Conservation (phyloP, 2,888 invertebrate species). For the Yponomeuta sedellus region DNA sequence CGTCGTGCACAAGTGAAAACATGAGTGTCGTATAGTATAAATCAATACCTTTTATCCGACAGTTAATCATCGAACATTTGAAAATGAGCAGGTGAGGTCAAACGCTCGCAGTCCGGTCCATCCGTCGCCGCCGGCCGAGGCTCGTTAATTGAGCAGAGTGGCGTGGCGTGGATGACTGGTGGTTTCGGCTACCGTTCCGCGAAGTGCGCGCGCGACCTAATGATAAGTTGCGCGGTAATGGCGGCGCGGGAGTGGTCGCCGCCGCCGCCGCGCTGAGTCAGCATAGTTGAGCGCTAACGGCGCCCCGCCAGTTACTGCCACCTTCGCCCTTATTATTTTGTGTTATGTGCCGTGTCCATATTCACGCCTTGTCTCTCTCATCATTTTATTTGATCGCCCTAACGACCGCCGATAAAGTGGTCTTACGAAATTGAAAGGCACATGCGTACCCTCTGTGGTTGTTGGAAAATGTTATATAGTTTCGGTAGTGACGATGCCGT, state of each 20-base stretch:
- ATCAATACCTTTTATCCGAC: neutral
- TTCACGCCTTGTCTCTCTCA: constrained; percentile 1
- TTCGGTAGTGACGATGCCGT: neutral
- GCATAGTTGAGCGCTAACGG: constrained; percentile 56
- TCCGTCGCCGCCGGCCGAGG: constrained; percentile 35
- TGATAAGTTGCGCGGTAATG: constrained; percentile 53
- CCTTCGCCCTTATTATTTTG: constrained; percentile 26
- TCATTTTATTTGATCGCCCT: constrained; percentile 4
- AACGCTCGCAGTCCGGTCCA: neutral
- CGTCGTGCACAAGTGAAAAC: too few species aligned
- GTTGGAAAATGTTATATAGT: neutral
- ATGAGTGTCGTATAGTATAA: too few species aligned
- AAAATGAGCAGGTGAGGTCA: neutral
- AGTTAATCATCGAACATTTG: neutral
- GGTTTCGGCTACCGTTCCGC: constrained; percentile 51
- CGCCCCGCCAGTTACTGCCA: constrained; percentile 37
- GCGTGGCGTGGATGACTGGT: constrained; percentile 53
- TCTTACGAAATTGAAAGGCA: neutral
- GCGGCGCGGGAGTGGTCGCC: constrained; percentile 48
- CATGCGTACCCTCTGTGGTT: neutral
- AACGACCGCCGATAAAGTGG: constrained; percentile 2
- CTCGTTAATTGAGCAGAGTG: constrained; percentile 63
- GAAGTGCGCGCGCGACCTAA: constrained; percentile 64
- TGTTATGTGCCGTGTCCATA: constrained; percentile 10
- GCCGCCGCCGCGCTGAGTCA: constrained; percentile 56